These are phyloP conservation scores for Thymelicus acteon DNA, from an alignment of 2,888 invertebrate genomes.

Conservation along the genomic window DNA sequence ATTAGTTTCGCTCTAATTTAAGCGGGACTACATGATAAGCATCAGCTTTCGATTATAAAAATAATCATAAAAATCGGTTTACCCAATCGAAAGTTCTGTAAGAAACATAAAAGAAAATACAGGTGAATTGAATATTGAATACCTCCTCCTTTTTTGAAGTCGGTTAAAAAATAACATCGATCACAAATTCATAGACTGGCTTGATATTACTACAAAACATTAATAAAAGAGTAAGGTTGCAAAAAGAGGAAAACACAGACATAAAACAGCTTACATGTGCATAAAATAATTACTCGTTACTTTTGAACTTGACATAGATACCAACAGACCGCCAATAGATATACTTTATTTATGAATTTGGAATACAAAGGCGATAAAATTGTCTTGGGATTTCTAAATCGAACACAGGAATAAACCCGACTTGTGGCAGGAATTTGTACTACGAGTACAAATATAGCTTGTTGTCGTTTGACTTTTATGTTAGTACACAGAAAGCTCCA, in stretches of 20 bases:
- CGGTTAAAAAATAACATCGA: too few relatives aligned
- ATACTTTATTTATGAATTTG: constrained; percentile 42
- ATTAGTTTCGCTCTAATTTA: too few relatives aligned
- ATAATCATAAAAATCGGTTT: too few relatives aligned
- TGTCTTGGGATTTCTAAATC: constrained; percentile 29
- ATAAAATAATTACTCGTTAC: constrained; percentile 49
- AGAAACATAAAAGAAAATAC: too few relatives aligned
- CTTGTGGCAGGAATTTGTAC: constrained; percentile 7
- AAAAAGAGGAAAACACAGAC: constrained; percentile 39
- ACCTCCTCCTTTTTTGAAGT: too few relatives aligned
- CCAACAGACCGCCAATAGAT: constrained; percentile 39
- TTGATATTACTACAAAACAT: constrained; percentile 25
- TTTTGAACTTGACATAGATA: constrained; percentile 50
- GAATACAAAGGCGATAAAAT: constrained; percentile 37
- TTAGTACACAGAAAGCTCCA: not conserved
- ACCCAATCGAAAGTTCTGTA: too few relatives aligned
- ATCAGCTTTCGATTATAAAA: too few relatives aligned
- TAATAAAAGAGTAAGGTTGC: constrained; percentile 40
- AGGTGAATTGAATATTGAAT: too few relatives aligned
- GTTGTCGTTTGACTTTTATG: constrained; percentile 1
- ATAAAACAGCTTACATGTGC: constrained; percentile 43
- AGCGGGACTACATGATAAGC: too few relatives aligned
- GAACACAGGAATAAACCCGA: constrained; percentile 15
- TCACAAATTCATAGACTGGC: not conserved
- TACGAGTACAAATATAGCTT: not conserved